Percentiles rank a stretch among this genome's conserved stretches.
Evolutionary conservation across 2,113 vertebrate species (phyloP).

Genomic region (Numenius arquata): DNA sequence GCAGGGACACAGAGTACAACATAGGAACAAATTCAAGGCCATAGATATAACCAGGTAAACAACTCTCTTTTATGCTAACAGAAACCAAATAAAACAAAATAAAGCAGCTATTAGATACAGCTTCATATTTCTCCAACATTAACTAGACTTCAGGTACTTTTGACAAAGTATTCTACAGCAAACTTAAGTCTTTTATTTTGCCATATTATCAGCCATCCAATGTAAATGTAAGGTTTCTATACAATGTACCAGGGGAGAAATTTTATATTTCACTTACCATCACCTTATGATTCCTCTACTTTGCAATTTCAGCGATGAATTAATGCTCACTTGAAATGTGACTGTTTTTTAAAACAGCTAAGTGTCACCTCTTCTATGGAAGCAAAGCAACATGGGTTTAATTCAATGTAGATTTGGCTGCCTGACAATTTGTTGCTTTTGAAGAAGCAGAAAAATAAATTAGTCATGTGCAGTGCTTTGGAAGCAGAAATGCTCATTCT

Average conservation of each 20-base stretch:
- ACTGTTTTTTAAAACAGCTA: not conserved
- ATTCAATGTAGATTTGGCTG: not conserved
- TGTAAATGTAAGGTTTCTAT: not conserved
- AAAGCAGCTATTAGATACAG: not conserved
- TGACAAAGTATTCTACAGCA: not conserved
- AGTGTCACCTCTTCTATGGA: not conserved
- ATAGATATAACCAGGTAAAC: not conserved
- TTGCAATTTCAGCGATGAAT: not conserved
- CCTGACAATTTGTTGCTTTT: conserved; percentile 14
- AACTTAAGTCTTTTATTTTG: not conserved
- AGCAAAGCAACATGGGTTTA: not conserved
- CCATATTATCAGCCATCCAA: not conserved
- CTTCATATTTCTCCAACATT: not conserved
- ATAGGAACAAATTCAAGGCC: not conserved
- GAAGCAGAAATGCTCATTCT: not conserved
- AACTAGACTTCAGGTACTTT: not conserved
- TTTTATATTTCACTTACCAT: not conserved
- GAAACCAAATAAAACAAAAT: not conserved
- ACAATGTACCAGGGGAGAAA: not conserved
- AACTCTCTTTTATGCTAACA: not conserved
- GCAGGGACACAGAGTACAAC: not conserved
- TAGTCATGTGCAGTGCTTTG: not conserved
- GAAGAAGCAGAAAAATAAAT: conserved; percentile 33
- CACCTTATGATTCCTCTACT: not conserved
- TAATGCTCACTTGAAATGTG: not conserved